phyloP scores from a whole-genome alignment of 2,888 invertebrate genomes.

The Serripes groenlandicus region DNA sequence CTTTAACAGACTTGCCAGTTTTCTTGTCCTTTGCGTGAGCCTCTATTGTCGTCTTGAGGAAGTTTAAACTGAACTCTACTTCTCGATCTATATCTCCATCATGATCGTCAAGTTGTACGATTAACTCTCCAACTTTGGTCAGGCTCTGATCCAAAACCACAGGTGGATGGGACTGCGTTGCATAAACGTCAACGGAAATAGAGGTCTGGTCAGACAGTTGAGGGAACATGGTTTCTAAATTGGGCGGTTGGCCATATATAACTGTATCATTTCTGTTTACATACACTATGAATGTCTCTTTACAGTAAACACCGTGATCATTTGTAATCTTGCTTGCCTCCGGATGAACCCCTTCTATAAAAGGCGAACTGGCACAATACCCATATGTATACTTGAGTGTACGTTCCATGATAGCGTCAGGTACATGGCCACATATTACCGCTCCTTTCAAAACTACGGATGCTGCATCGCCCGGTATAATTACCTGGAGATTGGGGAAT shows the following conservation, averaged over 20 bases:
- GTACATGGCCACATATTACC: conserved; percentile 32
- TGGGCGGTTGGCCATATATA: not conserved
- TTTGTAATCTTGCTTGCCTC: not conserved
- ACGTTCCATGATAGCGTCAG: conserved; percentile 10
- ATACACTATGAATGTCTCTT: not conserved
- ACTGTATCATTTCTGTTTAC: not conserved
- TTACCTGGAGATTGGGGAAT: conserved; percentile 12
- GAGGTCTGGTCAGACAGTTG: not conserved
- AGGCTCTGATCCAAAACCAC: not conserved
- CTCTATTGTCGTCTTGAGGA: not conserved
- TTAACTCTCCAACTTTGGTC: not conserved
- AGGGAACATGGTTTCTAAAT: not conserved
- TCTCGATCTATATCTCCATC: not conserved
- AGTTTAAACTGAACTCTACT: not conserved
- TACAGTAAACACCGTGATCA: not conserved
- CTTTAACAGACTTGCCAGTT: not conserved
- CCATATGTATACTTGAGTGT: conserved; percentile 33
- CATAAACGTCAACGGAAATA: not conserved
- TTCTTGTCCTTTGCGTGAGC: not conserved
- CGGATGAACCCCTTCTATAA: conserved; percentile 8
- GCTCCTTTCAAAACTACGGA: conserved; percentile 31
- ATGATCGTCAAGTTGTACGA: not conserved
- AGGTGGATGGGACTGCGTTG: not conserved
- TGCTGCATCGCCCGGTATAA: conserved; percentile 20
- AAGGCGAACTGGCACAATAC: not conserved